Percentiles rank a stretch among this genome's conserved stretches.
phyloP scores from a whole-genome alignment of 2,888 invertebrate genomes.

The Gonocerus acuteangulatus region DNA sequence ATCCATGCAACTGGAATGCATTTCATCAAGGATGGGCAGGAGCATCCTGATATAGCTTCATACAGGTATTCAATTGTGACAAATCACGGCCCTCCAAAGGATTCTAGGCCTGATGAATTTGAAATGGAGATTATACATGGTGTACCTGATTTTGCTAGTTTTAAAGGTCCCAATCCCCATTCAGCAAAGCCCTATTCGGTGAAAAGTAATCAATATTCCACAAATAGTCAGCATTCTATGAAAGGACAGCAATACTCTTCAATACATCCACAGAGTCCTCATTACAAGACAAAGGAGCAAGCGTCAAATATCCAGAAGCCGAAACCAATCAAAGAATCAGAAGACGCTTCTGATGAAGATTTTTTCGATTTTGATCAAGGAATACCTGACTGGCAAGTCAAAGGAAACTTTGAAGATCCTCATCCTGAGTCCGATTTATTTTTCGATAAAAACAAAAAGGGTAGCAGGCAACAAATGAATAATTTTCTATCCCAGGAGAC shows the following conservation, averaged over 20 bases:
- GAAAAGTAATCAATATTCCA: neutral
- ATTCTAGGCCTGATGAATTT: neutral
- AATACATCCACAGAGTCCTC: neutral
- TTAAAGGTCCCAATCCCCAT: neutral
- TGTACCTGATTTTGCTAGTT: neutral
- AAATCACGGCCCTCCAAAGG: neutral
- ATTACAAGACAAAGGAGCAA: neutral
- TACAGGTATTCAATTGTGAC: constrained; percentile 15
- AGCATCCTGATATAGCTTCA: neutral
- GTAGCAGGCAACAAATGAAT: too few relatives aligned
- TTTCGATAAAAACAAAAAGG: constrained; percentile 7
- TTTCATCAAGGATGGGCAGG: neutral
- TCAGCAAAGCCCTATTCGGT: neutral
- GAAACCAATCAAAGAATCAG: neutral
- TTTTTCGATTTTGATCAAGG: constrained; percentile 10
- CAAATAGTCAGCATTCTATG: neutral
- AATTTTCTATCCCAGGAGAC: too few relatives aligned
- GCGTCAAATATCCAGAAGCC: neutral
- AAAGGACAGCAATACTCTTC: neutral
- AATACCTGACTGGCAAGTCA: constrained; percentile 12
- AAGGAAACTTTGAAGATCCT: constrained; percentile 7
- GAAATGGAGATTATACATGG: neutral
- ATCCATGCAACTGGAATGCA: neutral
- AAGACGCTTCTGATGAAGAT: constrained; percentile 7
- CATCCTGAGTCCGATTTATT: neutral